phyloP scores from a whole-genome alignment of 2,113 vertebrate species.

The Ictalurus furcatus region DNA sequence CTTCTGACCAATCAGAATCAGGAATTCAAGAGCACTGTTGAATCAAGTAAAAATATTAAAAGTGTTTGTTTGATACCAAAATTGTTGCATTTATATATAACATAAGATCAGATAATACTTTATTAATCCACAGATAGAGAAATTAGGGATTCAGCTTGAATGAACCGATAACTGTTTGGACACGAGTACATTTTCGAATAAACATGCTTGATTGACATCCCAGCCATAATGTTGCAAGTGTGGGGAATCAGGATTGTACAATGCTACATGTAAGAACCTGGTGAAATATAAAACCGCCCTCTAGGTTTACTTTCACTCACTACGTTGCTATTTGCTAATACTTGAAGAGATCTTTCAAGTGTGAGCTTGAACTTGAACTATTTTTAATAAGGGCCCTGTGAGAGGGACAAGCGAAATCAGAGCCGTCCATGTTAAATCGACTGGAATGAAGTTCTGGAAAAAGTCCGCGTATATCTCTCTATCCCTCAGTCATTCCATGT shows the following conservation, averaged over 20 bases:
- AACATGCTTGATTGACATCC: slow-evolving; percentile 3
- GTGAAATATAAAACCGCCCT: background rate
- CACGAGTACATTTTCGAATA: background rate
- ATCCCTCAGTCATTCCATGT: background rate
- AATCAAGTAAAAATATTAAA: background rate
- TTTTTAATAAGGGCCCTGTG: background rate
- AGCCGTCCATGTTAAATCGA: background rate
- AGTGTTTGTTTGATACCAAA: background rate
- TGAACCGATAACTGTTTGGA: background rate
- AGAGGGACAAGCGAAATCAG: background rate
- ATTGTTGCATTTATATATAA: background rate
- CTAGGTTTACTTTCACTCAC: background rate
- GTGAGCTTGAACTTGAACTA: background rate
- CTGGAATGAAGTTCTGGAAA: background rate
- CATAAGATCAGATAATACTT: no score
- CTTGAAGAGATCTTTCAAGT: background rate
- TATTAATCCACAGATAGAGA: no score
- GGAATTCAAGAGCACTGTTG: background rate
- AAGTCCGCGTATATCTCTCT: background rate
- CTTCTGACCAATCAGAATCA: background rate
- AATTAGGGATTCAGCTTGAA: background rate
- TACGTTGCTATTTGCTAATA: background rate
- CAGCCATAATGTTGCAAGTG: background rate
- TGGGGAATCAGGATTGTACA: background rate
- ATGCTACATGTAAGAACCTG: background rate